These are phyloP conservation scores for Meloe dianella DNA, from an alignment of 2,888 invertebrate genomes.

Conservation along the genomic window DNA sequence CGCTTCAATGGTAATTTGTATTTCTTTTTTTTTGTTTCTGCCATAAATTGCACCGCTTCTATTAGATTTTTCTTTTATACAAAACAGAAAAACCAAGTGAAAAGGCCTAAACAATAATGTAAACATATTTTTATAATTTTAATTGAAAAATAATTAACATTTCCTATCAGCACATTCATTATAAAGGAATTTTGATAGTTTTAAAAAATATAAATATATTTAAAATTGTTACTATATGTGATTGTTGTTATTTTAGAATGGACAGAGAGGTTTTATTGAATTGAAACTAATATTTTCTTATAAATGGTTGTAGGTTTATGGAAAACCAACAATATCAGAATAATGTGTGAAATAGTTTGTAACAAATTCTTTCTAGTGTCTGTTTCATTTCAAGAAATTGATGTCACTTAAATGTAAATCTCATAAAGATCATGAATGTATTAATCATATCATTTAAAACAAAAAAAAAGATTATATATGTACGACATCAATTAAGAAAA, in stretches of 20 bases:
- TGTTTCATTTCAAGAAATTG: neutral
- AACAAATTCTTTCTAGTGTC: neutral
- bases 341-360: neutral
- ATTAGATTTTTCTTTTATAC: neutral
- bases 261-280: neutral
- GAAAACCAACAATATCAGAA: neutral
- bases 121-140: conserved; percentile 5
- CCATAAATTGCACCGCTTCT: neutral
- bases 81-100: too few species aligned
- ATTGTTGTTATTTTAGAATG: conserved; percentile 9
- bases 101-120: neutral
- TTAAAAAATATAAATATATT: conserved; percentile 6
- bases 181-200: neutral
- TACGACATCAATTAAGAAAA: neutral
- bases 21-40: neutral
- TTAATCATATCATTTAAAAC: conserved; percentile 2
- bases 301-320: neutral
- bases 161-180: conserved; percentile 11
- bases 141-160: neutral
- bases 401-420: conserved; percentile 1
- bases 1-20: neutral
- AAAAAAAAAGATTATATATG: neutral
- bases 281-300: conserved; percentile 10
- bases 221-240: conserved; percentile 9
- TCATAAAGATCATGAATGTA: neutral